phyloP scores from a whole-genome alignment of 2,113 vertebrate genomes.

The Cebus imitator region DNA sequence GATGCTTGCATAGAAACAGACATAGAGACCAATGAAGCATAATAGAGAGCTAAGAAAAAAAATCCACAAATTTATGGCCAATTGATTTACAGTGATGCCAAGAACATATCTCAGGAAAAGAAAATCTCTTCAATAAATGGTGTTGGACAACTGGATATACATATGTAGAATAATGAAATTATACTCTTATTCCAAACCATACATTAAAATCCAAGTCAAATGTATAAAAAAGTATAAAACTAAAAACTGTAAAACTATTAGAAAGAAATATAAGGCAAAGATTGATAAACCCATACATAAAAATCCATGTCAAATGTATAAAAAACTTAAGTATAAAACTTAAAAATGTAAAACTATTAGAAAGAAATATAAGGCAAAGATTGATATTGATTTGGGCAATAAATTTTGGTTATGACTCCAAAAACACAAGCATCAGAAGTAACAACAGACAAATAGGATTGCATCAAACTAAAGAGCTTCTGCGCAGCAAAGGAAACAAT shows the following conservation, averaged over 20 bases:
- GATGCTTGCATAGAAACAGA: too few relatives aligned
- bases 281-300: not conserved
- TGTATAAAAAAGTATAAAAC: too few relatives aligned
- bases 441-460: not conserved
- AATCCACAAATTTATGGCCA: not conserved
- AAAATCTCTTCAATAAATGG: not conserved
- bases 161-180: not conserved
- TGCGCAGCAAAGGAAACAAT: not conserved
- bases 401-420: not conserved
- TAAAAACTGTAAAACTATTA: too few relatives aligned
- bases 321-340: too few relatives aligned
- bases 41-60: not conserved
- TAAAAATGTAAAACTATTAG: too few relatives aligned
- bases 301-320: not conserved
- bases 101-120: not conserved
- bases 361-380: too few relatives aligned
- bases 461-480: not conserved
- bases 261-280: too few relatives aligned
- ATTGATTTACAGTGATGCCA: not conserved
- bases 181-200: not conserved
- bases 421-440: not conserved
- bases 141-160: too few relatives aligned
- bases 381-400: not conserved
- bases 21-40: too few relatives aligned
- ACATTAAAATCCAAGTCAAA: not conserved